phyloP scores from a whole-genome alignment of 1,140 invertebrate species.

The Cotesia typhae region DNA sequence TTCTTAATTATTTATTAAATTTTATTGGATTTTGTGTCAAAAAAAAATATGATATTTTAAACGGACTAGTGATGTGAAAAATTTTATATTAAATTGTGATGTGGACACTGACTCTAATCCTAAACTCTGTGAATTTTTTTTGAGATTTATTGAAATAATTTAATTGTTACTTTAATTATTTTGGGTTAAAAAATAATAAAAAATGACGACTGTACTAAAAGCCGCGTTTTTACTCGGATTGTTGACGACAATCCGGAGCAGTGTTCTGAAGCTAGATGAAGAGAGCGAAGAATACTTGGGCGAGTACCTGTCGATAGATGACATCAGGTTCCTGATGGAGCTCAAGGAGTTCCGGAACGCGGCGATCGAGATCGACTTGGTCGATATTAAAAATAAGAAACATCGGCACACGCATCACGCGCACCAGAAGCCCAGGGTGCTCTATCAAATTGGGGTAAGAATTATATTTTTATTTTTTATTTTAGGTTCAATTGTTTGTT shows the following conservation, averaged over 20 bases:
- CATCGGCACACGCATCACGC: constrained; percentile 33
- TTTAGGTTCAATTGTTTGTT: neutral
- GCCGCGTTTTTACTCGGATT: neutral
- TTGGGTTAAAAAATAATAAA: too few relatives aligned
- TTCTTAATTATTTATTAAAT: too few relatives aligned
- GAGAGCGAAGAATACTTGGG: constrained; percentile 53
- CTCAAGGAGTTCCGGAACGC: constrained; percentile 55
- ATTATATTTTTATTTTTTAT: constrained; percentile 19
- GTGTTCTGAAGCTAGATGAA: constrained; percentile 48
- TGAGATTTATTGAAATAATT: too few relatives aligned
- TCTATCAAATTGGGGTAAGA: constrained; percentile 63
- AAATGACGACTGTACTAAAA: too few relatives aligned
- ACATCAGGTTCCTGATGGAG: constrained; percentile 51
- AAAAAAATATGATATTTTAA: too few relatives aligned
- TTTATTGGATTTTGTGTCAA: too few relatives aligned
- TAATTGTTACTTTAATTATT: too few relatives aligned
- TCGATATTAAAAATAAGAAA: constrained; percentile 45
- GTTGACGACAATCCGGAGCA: constrained; percentile 27
- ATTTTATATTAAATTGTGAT: too few relatives aligned
- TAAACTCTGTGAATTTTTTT: too few relatives aligned
- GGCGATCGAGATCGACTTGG: constrained; percentile 57
- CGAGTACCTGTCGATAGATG: constrained; percentile 51
- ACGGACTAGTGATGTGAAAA: too few relatives aligned
- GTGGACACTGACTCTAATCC: too few relatives aligned
- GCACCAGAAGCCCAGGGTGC: constrained; percentile 49